Percentiles rank a stretch among this genome's conserved stretches.
Evolutionary conservation across 2,113 vertebrate genomes (phyloP).

Genomic region (Hystrix cristata): DNA sequence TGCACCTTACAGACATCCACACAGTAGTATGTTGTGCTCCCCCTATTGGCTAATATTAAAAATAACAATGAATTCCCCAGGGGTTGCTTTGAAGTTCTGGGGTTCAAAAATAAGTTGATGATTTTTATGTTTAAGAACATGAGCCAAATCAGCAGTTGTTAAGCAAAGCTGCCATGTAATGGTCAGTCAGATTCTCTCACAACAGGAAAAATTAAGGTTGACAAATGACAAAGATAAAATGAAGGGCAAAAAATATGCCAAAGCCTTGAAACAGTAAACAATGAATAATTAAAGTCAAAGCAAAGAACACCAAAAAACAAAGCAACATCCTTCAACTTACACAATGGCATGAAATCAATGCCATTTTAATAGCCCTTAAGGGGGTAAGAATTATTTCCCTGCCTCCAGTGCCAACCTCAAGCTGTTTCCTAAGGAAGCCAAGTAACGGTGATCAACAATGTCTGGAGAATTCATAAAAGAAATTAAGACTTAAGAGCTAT

Average conservation of each 20-base stretch:
- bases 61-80: conserved; percentile 79
- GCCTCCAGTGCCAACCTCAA: conserved; percentile 72
- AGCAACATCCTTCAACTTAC: conserved; percentile 81
- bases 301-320: conserved; percentile 77
- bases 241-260: conserved; percentile 53
- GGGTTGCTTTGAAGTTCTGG: conserved; percentile 63
- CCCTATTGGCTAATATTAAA: conserved; percentile 86
- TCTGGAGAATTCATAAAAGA: conserved; percentile 70
- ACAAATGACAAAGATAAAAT: conserved; percentile 74
- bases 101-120: conserved; percentile 63
- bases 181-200: conserved; percentile 77
- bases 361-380: conserved; percentile 83
- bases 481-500: not conserved
- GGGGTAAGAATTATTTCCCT: conserved; percentile 84
- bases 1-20: not conserved
- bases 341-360: conserved; percentile 82
- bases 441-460: conserved; percentile 40
- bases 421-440: conserved; percentile 68
- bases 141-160: conserved; percentile 65
- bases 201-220: conserved; percentile 78
- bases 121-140: conserved; percentile 71
- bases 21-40: conserved; percentile 80
- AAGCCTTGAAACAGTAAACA: conserved; percentile 81
- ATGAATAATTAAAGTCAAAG: conserved; percentile 80
- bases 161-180: conserved; percentile 49